Base-by-base conservation (phyloP, 2,888 invertebrate species). In the Cephus spinipes region DNA sequence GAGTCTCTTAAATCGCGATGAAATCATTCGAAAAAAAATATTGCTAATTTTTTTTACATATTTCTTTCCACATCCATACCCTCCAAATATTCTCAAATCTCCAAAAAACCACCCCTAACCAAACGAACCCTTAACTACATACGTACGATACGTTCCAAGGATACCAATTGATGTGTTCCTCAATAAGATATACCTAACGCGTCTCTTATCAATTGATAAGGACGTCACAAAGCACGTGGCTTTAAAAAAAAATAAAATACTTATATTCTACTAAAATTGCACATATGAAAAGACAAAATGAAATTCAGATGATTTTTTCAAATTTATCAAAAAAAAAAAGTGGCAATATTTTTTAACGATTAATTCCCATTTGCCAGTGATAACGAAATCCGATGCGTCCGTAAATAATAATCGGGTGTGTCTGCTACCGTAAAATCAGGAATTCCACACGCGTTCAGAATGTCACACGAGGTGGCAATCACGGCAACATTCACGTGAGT, bases 391-490 rank as follows among this genome's bases (percentile, higher is more conserved):
- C 9, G 23, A 23, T 1, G 55, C 55, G 0, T 55, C 1, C 55
- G 55, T 23, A 55, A 71, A 71, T 71, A 71, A 71, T 71, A 71
- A 71, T 71, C 71, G 34, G 71, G 30, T 11, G 23, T 30, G 15
- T 32, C 55, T 23, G 23, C 34, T 33, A 30, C 32, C 34, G 74
- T 73, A 73, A 87, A 88, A 90, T 91, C 89, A 90, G 85, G 84
- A 88, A 91, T 91, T 91, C 90, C 85, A 84, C 78, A 81, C 86
- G 87, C 87, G 89, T 89, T 82, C 85, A 75, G 73, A 77, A 79
- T 81, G 87, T 87, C 86, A 85, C 84, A 84, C 83, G 86, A 88
- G 87, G 89, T 87, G 85, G 87, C 90, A 91, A 90, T 91, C 91
- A 90, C 87, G 89, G 84, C 87, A 89, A 90, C 90, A 91, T 91